Conservation (phyloP, 2,113 vertebrate species). For the Microtus pennsylvanicus region DNA sequence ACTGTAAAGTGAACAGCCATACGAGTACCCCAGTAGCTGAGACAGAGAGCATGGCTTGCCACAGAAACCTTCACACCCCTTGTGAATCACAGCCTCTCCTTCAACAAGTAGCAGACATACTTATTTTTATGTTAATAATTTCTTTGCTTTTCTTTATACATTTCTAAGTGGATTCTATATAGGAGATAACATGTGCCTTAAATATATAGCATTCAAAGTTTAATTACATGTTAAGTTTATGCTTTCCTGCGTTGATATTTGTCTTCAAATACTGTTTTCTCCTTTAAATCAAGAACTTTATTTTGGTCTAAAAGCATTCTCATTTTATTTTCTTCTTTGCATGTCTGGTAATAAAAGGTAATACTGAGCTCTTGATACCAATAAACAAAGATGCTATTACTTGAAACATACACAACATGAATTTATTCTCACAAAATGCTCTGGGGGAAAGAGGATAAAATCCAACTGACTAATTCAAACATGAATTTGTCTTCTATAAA, state of each 20-base stretch:
- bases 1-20: not conserved
- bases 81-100: not conserved
- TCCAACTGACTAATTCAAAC: constrained; percentile 58
- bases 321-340: constrained; percentile 58
- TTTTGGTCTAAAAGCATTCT: constrained; percentile 38
- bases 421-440: constrained; percentile 72
- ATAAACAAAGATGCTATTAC: constrained; percentile 72
- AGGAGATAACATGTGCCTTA: not conserved
- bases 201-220: not conserved
- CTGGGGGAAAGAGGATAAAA: constrained; percentile 64
- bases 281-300: not conserved
- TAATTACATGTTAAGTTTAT: not conserved
- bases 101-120: not conserved
- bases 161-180: not conserved
- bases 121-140: not conserved
- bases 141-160: not conserved
- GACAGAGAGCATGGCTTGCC: not conserved
- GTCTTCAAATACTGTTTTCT: not conserved
- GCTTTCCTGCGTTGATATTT: constrained; percentile 4
- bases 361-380: constrained; percentile 43
- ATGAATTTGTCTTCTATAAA: constrained; percentile 50
- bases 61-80: not conserved
- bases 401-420: constrained; percentile 32
- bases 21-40: not conserved
- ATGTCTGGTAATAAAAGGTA: constrained; percentile 63